Evolutionary conservation across 1,140 invertebrate species (phyloP), one percentile per base, ranked within the genome.

Genomic region (Drosophila teissieri): DNA sequence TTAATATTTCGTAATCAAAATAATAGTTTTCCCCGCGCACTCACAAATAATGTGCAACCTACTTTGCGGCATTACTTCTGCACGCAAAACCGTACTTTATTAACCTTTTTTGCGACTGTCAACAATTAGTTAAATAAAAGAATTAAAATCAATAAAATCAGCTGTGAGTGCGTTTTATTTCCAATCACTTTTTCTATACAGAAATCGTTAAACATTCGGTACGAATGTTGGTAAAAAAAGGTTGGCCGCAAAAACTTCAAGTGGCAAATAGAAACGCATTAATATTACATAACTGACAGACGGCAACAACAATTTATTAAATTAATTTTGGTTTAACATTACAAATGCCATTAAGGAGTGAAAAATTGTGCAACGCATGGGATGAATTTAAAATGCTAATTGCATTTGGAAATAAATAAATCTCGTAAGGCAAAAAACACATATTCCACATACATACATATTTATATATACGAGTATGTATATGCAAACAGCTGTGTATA

Each of bases 321-420:
- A 77, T 77, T 76, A 77, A 76, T 69, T 77, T 68, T 61, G 74
- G 74, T 77, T 77, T 77, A 61, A 76, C 63, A 77, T 77, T 77
- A 77, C 74, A 77, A 76, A 76, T 76, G 62, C 73, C 73, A 76
- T 68, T 76, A 67, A 44, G 63, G 34, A 44, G 70, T 70, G 73
- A 64, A 63, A 73, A 77, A 73, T 68, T 45, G 40, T 49, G 34
- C 55, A 19, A 45, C 34, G 58, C 55, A 34, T 69, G 64, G 56
- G 67, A 70, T 75, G 61, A 75, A 82, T 88, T 75, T 74, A 78
- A 88, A 88, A 86, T 82, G 74, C 78, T 88, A 85, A 86, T 86
- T 86, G 78, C 83, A 88, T 76, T 82, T 78, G 74, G 54, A 73
- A 72, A 88, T 86, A 73, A 72, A 88, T 86, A 86, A 88, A 82